phyloP scores from a whole-genome alignment of 2,113 vertebrate species.

The Pedetes capensis region DNA sequence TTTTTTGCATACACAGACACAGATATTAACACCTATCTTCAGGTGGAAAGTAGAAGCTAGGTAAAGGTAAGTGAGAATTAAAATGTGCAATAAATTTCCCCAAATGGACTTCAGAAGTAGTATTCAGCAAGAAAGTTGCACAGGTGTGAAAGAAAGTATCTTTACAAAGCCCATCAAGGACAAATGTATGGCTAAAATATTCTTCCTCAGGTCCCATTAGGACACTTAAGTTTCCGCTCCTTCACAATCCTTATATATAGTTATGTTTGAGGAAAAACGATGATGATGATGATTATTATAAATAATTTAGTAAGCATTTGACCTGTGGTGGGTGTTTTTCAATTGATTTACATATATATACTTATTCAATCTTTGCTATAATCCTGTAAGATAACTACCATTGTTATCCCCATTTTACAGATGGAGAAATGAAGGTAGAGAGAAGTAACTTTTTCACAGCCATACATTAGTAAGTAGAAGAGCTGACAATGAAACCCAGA shows the following conservation, averaged over 20 bases:
- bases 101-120: neutral
- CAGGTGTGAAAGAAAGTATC: neutral
- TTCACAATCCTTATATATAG: neutral
- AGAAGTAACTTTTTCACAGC: neutral
- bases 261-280: neutral
- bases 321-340: neutral
- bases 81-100: neutral
- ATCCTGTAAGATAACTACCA: no score
- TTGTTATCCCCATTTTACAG: neutral
- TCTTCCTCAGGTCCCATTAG: neutral
- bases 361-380: neutral
- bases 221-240: neutral
- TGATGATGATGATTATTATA: neutral
- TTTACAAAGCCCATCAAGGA: neutral
- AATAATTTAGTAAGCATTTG: neutral
- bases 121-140: neutral
- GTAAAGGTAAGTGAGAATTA: neutral
- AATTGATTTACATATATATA: neutral
- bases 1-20: no score
- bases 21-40: neutral
- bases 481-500: neutral
- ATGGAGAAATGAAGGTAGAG: neutral
- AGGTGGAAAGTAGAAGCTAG: neutral
- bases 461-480: neutral
- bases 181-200: neutral